Evolutionary conservation across 2,797 vertebrate genomes (phyloP).

Genomic region (Poeciliopsis presidionis): DNA sequence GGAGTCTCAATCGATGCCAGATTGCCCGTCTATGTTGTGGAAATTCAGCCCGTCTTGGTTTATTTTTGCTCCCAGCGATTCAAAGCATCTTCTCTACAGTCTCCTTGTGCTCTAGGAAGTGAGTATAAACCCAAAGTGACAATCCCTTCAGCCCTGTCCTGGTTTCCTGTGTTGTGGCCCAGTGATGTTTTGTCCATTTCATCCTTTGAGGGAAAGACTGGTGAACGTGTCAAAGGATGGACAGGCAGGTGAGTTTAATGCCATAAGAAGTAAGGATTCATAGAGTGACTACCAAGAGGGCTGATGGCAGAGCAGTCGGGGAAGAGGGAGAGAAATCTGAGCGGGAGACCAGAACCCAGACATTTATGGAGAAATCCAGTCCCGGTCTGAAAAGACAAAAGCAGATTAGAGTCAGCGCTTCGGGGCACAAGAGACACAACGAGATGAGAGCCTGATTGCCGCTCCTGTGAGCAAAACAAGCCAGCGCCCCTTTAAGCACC

Average conservation of each 20-base stretch:
- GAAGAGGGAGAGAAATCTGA: neutral
- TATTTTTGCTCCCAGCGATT: neutral
- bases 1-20: neutral
- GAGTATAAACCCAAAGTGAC: neutral
- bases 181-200: neutral
- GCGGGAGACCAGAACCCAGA: neutral
- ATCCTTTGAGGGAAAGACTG: neutral
- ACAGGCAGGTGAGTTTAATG: neutral
- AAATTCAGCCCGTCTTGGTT: neutral
- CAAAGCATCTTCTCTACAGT: neutral
- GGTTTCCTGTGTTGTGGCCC: neutral
- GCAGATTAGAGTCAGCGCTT: neutral
- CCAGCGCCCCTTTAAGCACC: neutral
- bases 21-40: neutral
- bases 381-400: too few species aligned
- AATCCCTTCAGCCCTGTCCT: neutral
- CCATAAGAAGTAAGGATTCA: neutral
- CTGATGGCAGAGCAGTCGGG: neutral
- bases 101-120: neutral
- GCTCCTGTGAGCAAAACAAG: constrained; percentile 1
- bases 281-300: neutral
- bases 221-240: neutral
- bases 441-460: neutral
- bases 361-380: neutral
- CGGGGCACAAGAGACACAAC: too few species aligned